Percentiles rank a stretch among this genome's conserved stretches.
phyloP scores from a whole-genome alignment of 2,113 vertebrate species.

The Peromyscus leucopus region DNA sequence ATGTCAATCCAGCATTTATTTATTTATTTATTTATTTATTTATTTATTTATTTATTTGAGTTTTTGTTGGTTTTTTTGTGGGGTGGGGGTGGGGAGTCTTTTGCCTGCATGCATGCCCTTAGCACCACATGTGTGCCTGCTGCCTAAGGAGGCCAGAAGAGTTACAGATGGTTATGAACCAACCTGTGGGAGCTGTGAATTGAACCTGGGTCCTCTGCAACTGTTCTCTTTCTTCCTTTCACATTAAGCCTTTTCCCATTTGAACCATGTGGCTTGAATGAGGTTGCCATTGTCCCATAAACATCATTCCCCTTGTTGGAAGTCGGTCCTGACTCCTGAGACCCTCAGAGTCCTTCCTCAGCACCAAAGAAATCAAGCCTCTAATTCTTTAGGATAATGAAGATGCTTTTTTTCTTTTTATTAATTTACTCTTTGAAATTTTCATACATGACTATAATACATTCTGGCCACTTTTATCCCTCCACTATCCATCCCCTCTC shows the following conservation, averaged over 20 bases:
- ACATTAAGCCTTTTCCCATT: neutral
- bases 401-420: neutral
- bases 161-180: neutral
- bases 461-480: neutral
- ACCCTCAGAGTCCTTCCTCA: neutral
- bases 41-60: neutral
- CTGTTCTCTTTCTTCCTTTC: neutral
- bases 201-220: neutral
- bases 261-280: neutral
- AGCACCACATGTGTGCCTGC: neutral
- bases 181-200: neutral
- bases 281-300: neutral
- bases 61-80: neutral
- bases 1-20: too few relatives aligned
- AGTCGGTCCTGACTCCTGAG: neutral
- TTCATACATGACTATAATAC: neutral
- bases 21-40: neutral
- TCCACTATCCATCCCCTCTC: neutral
- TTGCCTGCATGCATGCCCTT: too few relatives aligned
- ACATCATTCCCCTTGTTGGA: neutral
- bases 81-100: too few relatives aligned
- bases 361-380: neutral
- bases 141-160: neutral
- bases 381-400: neutral
- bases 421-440: neutral